phyloP scores from a whole-genome alignment of 92 coral and sea anemone species.

The Epizoanthus stellaris region DNA sequence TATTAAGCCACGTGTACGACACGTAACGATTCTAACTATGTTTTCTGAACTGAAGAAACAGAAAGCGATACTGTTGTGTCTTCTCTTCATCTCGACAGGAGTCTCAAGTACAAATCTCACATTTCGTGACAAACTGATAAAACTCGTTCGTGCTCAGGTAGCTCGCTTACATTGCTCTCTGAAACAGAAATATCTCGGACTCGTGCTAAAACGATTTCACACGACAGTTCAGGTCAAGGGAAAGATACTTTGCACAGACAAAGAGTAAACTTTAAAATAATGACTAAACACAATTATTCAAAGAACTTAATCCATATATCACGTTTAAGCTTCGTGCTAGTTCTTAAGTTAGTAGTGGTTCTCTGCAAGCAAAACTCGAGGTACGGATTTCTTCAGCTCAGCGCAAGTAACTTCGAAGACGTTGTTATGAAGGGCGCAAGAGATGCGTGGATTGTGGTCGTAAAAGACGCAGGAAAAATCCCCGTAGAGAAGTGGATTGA shows the following conservation, averaged over 20 bases:
- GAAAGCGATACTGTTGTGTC: background rate
- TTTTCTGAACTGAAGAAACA: background rate
- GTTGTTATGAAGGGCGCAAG: constrained; percentile 66
- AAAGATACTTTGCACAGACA: background rate
- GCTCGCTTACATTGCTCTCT: background rate
- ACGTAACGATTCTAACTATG: background rate
- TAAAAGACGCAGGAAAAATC: constrained; percentile 72
- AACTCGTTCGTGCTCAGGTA: background rate
- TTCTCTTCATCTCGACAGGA: background rate
- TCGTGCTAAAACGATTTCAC: background rate
- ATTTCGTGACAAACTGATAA: background rate
- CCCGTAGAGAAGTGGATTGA: constrained; percentile 69
- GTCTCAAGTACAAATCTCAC: background rate
- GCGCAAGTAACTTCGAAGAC: constrained; percentile 66
- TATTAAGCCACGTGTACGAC: background rate
- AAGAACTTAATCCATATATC: background rate
- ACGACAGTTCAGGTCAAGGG: background rate
- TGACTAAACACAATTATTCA: background rate
- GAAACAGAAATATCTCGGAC: background rate
- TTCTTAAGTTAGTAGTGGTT: background rate
- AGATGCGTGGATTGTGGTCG: constrained; percentile 93
- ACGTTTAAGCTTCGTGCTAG: background rate
- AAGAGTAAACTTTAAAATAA: background rate
- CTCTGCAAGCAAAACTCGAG: background rate
- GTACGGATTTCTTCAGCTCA: constrained; percentile 64